phyloP scores from a whole-genome alignment of 2,113 vertebrate genomes.

The Toxostoma redivivum region DNA sequence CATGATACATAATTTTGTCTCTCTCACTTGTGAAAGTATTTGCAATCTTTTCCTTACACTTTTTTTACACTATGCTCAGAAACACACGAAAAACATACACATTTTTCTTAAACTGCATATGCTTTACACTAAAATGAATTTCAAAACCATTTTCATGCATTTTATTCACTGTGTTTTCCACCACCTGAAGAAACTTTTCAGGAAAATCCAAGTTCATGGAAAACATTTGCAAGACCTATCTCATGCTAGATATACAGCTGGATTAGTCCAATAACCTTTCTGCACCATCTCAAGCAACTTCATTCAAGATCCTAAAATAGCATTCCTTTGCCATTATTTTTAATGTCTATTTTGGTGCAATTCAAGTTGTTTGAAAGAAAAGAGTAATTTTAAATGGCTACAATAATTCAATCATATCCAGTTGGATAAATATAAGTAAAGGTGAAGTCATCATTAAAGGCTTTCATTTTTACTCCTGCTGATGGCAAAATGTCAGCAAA shows the following conservation, averaged over 20 bases:
- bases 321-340: not conserved
- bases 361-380: not conserved
- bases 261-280: not conserved
- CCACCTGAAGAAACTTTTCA: not conserved
- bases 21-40: not conserved
- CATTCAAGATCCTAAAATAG: not conserved
- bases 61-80: not conserved
- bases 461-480: not conserved
- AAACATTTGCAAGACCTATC: not conserved
- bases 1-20: not conserved
- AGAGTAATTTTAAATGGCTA: not conserved
- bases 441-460: not conserved
- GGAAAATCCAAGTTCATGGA: not conserved
- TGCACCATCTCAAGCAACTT: not conserved
- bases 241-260: not conserved
- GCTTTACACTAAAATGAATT: not conserved
- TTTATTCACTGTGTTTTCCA: not conserved
- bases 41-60: not conserved
- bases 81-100: rapidly evolving
- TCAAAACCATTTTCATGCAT: not conserved
- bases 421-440: not conserved
- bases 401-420: not conserved
- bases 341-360: not conserved
- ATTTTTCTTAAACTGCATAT: not conserved
- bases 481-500: conserved; percentile 4